A percentile compares a stretch with the other conserved stretches of the same genome.
Conservation (phyloP, 2,113 vertebrate genomes). For the Muntiacus muntjak region DNA sequence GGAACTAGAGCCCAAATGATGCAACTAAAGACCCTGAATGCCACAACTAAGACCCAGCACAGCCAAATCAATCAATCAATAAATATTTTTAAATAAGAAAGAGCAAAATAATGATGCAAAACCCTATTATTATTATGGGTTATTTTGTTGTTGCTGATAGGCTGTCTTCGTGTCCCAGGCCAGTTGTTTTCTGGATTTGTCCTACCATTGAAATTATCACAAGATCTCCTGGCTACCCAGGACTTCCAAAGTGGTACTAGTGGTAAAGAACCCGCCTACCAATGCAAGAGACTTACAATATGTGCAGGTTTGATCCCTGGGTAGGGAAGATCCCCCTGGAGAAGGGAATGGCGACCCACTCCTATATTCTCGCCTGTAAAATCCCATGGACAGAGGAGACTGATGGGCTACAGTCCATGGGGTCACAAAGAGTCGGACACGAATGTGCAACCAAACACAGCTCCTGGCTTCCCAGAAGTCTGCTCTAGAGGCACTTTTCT, state of each 20-base stretch:
- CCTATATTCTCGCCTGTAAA: not conserved
- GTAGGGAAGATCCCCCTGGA: not conserved
- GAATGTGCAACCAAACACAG: not conserved
- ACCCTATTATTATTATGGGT: not conserved
- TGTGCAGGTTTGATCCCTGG: not conserved
- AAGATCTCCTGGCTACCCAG: not conserved
- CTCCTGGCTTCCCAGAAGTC: not conserved
- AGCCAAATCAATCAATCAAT: not conserved
- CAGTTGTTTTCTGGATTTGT: not conserved
- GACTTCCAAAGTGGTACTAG: not conserved
- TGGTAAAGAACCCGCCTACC: not conserved
- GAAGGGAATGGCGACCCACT: not conserved
- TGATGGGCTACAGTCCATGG: not conserved
- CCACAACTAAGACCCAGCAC: not conserved
- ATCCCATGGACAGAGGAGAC: not conserved
- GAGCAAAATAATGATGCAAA: not conserved
- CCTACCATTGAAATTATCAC: not conserved
- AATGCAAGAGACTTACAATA: not conserved
- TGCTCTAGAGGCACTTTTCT: not conserved
- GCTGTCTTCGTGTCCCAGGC: not conserved
- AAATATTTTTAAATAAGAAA: not conserved
- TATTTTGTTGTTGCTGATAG: not conserved
- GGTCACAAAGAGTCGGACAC: not conserved
- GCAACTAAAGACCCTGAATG: not conserved
- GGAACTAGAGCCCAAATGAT: not conserved